Evolutionary conservation across 2,113 vertebrate species (phyloP).

Genomic region (Gulo gulo): DNA sequence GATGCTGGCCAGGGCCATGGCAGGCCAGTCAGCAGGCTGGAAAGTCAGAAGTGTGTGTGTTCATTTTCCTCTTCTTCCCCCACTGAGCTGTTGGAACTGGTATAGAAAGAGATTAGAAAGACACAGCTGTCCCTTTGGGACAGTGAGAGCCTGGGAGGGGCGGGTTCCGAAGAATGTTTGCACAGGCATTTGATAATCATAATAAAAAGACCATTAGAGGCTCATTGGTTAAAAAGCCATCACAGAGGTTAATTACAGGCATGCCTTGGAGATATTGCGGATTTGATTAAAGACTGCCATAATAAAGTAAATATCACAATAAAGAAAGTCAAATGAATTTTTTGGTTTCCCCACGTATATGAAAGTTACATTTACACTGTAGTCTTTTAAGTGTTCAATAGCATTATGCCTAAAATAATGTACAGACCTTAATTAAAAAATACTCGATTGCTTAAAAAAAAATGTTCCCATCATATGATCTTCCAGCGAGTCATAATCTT

Average conservation of each 20-base stretch:
- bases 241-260: constrained; percentile 22
- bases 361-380: background rate
- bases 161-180: constrained; percentile 6
- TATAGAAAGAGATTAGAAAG: constrained; percentile 16
- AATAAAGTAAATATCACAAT: background rate
- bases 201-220: constrained; percentile 51
- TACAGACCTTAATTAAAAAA: background rate
- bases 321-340: background rate
- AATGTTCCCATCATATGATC: background rate
- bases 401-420: background rate
- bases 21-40: constrained; percentile 18
- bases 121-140: background rate
- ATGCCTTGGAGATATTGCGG: background rate
- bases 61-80: constrained; percentile 33
- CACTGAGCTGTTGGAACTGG: background rate
- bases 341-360: background rate
- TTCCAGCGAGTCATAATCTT: background rate
- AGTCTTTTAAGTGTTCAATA: background rate
- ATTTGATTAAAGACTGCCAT: background rate
- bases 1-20: constrained; percentile 23
- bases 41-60: constrained; percentile 30
- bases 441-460: background rate
- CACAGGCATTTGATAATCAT: constrained; percentile 35
- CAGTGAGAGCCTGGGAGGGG: background rate
- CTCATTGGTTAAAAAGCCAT: constrained; percentile 43